Percentiles rank a stretch among this genome's conserved stretches.
Conservation (phyloP, 2,797 vertebrate genomes). For the Arnoldichthys spilopterus region DNA sequence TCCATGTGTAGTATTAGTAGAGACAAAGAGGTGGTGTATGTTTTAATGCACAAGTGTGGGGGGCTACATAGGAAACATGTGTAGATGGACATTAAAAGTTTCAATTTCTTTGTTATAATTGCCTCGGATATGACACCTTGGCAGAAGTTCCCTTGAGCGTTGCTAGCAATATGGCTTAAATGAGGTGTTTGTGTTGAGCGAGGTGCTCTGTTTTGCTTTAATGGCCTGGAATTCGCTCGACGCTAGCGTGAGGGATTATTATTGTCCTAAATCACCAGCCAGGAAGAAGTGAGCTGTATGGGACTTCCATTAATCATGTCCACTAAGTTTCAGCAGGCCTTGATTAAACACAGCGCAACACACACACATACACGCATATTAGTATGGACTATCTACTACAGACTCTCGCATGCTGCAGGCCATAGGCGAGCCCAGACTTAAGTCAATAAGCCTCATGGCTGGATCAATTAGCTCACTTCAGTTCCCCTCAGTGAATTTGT, state of each 20-base stretch:
- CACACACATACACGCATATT: background rate
- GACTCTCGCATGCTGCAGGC: background rate
- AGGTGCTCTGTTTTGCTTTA: conserved; percentile 78
- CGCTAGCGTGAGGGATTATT: conserved; percentile 82
- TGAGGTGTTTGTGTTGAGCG: conserved; percentile 81
- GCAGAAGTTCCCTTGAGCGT: conserved; percentile 69
- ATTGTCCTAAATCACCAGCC: conserved; percentile 83
- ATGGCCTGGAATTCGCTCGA: conserved; percentile 79
- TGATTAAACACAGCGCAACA: conserved; percentile 56
- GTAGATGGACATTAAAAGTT: conserved; percentile 60
- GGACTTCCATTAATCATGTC: conserved; percentile 83
- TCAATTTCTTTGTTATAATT: conserved; percentile 65
- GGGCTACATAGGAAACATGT: conserved; percentile 57
- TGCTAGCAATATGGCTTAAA: conserved; percentile 79
- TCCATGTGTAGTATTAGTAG: background rate
- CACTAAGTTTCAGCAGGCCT: conserved; percentile 67
- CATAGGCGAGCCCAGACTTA: no score
- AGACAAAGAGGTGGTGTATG: background rate
- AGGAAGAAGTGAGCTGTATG: conserved; percentile 68
- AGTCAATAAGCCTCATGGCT: conserved; percentile 19
- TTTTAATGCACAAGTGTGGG: conserved; percentile 15
- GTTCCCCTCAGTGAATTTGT: background rate
- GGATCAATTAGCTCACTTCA: background rate
- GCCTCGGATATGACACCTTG: conserved; percentile 66
- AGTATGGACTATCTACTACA: background rate